A percentile compares a stretch with the other conserved stretches of the same genome.
These are phyloP conservation scores for Epizoanthus illoricatus DNA, from an alignment of 92 coral and sea anemone species.

Conservation along the genomic window DNA sequence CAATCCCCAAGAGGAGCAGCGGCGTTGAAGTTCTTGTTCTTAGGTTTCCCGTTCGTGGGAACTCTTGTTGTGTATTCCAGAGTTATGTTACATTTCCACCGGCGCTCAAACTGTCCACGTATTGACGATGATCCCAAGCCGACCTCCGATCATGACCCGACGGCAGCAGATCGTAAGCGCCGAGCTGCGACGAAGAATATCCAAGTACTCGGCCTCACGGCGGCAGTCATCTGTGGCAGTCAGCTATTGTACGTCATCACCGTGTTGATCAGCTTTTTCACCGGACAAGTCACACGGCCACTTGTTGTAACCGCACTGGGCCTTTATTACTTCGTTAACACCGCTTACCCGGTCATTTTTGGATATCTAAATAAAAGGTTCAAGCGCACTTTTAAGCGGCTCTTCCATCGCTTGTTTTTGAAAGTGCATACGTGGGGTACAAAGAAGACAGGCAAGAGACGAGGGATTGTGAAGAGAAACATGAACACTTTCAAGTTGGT, in stretches of 20 bases:
- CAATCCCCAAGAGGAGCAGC: conserved; percentile 61
- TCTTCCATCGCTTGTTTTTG: conserved; percentile 44
- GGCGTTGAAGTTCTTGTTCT: conserved; percentile 58
- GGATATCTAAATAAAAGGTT: conserved; percentile 72
- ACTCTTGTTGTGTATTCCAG: conserved; percentile 49
- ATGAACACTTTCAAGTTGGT: conserved; percentile 23
- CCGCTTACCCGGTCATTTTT: conserved; percentile 57
- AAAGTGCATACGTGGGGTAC: conserved; percentile 37
- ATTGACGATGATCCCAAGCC: conserved; percentile 50
- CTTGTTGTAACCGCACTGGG: conserved; percentile 46
- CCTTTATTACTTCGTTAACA: conserved; percentile 51
- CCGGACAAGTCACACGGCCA: conserved; percentile 56
- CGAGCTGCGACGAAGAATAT: conserved; percentile 71
- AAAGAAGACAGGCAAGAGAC: conserved; percentile 13
- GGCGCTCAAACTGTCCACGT: conserved; percentile 42
- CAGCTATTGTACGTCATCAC: conserved; percentile 51
- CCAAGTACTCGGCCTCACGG: conserved; percentile 58
- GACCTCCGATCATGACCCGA: conserved; percentile 34
- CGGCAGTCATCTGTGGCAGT: conserved; percentile 55
- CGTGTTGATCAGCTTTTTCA: conserved; percentile 55
- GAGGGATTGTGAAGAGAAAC: conserved; percentile 19
- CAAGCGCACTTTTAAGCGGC: conserved; percentile 57
- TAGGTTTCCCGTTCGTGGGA: conserved; percentile 59
- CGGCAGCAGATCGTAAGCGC: conserved; percentile 64
- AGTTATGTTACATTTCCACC: conserved; percentile 48